A percentile compares a stretch with the other conserved stretches of the same genome.
phyloP scores from a whole-genome alignment of 2,888 invertebrate species.

The Torymus auratus region DNA sequence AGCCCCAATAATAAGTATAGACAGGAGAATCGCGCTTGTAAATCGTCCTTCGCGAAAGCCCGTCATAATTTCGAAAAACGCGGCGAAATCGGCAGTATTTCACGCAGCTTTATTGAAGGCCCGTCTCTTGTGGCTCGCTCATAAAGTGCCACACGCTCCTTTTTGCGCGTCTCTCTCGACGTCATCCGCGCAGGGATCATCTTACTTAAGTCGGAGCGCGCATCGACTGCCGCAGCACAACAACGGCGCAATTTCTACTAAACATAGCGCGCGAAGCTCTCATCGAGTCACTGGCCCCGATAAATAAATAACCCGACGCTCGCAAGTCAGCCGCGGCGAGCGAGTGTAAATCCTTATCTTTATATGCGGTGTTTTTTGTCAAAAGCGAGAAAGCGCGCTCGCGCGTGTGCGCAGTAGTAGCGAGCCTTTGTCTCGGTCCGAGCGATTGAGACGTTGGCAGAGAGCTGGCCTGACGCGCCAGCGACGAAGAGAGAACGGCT shows the following conservation, averaged over 20 bases:
- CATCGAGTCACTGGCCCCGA: conserved; percentile 69
- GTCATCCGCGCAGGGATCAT: conserved; percentile 51
- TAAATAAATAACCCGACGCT: conserved; percentile 62
- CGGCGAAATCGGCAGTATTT: conserved; percentile 39
- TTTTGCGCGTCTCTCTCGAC: conserved; percentile 23
- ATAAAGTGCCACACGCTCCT: conserved; percentile 14
- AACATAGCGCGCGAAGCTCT: conserved; percentile 49
- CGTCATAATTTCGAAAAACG: conserved; percentile 13
- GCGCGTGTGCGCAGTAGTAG: conserved; percentile 52
- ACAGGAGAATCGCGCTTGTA: background rate
- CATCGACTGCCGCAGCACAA: conserved; percentile 9
- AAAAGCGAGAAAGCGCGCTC: conserved; percentile 51
- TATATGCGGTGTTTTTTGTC: conserved; percentile 60
- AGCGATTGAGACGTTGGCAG: conserved; percentile 61
- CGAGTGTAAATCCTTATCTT: conserved; percentile 70
- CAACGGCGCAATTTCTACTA: conserved; percentile 56
- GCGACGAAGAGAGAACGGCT: background rate
- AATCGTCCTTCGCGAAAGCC: background rate
- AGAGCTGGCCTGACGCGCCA: conserved; percentile 38
- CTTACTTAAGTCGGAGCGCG: conserved; percentile 43
- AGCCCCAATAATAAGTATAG: conserved; percentile 3
- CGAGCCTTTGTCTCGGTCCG: conserved; percentile 60
- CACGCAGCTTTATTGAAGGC: conserved; percentile 33
- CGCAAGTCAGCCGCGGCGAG: conserved; percentile 19
- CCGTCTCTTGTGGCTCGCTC: background rate